Evolutionary conservation across 1,140 invertebrate species (phyloP).

Genomic region (Temnothorax curvispinosus): DNA sequence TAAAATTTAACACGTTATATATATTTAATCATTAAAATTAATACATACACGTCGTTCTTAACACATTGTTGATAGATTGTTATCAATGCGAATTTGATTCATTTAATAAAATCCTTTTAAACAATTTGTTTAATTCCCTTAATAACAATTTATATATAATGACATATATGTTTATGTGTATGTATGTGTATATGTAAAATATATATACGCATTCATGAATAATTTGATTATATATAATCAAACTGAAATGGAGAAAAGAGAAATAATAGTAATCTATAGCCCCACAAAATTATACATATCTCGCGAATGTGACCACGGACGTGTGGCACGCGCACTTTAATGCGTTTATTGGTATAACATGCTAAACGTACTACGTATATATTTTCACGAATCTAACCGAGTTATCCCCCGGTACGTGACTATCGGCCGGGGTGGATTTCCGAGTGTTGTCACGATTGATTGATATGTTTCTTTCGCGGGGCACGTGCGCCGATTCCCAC

Average conservation of each 20-base stretch:
- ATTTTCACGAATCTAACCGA: conserved; percentile 22
- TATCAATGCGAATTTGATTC: not conserved
- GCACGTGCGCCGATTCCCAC: conserved; percentile 16
- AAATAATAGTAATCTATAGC: not conserved
- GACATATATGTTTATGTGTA: not conserved
- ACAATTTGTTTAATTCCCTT: not conserved
- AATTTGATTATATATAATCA: not conserved
- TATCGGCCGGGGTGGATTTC: not conserved
- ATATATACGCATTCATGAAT: not conserved
- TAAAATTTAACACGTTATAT: not conserved
- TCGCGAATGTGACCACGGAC: not conserved
- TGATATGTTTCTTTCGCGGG: conserved; percentile 32
- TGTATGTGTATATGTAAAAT: no score
- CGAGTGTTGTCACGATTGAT: conserved; percentile 62
- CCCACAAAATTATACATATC: not conserved
- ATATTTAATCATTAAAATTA: not conserved
- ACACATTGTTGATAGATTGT: not conserved
- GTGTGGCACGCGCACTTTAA: not conserved
- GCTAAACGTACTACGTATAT: not conserved
- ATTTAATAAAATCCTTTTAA: not conserved
- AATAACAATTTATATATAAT: not conserved
- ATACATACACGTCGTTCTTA: not conserved
- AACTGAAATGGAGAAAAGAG: not conserved
- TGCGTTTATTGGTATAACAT: not conserved
- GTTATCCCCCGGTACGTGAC: conserved; percentile 43